phyloP scores from a whole-genome alignment of 2,888 invertebrate genomes.

The Drosophila lacicola region DNA sequence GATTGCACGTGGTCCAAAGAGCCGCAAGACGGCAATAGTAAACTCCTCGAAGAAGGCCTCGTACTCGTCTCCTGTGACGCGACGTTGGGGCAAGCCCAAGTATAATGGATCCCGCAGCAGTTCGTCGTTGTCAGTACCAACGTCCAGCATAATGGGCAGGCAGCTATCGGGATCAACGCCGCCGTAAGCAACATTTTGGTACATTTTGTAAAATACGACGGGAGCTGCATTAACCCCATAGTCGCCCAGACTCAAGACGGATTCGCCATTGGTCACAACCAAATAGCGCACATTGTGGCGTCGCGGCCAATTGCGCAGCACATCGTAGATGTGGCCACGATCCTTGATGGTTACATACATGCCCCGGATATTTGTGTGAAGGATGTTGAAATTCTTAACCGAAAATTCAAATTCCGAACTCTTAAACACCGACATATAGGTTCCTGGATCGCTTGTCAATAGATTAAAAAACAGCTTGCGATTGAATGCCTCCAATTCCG shows the following conservation, averaged over 20 bases:
- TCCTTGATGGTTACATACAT: slow-evolving; percentile 57
- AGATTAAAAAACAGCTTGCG: slow-evolving; percentile 44
- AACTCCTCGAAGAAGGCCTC: slow-evolving; percentile 63
- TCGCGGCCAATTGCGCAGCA: slow-evolving; percentile 58
- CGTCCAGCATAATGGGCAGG: slow-evolving; percentile 55
- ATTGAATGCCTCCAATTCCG: slow-evolving; percentile 23
- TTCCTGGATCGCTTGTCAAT: slow-evolving; percentile 30
- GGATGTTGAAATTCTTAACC: slow-evolving; percentile 13
- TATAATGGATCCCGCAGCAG: slow-evolving; percentile 28
- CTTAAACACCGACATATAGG: slow-evolving; percentile 31
- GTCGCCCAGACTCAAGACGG: slow-evolving; percentile 48
- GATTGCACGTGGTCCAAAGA: slow-evolving; percentile 48
- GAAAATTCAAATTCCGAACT: neutral
- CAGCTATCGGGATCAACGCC: slow-evolving; percentile 52
- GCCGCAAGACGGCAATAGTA: slow-evolving; percentile 35
- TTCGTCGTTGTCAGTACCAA: slow-evolving; percentile 58
- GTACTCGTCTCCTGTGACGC: slow-evolving; percentile 13
- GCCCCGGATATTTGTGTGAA: neutral
- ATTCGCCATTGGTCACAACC: slow-evolving; percentile 49
- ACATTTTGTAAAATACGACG: slow-evolving; percentile 16
- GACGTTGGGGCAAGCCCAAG: slow-evolving; percentile 42
- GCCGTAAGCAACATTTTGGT: slow-evolving; percentile 45
- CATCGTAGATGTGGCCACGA: slow-evolving; percentile 50
- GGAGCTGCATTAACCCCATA: slow-evolving; percentile 36
- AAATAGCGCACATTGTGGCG: slow-evolving; percentile 33